Evolutionary conservation across 2,113 vertebrate species (phyloP), one percentile per base, ranked within the genome.

Genomic region (Odocoileus virginianus): DNA sequence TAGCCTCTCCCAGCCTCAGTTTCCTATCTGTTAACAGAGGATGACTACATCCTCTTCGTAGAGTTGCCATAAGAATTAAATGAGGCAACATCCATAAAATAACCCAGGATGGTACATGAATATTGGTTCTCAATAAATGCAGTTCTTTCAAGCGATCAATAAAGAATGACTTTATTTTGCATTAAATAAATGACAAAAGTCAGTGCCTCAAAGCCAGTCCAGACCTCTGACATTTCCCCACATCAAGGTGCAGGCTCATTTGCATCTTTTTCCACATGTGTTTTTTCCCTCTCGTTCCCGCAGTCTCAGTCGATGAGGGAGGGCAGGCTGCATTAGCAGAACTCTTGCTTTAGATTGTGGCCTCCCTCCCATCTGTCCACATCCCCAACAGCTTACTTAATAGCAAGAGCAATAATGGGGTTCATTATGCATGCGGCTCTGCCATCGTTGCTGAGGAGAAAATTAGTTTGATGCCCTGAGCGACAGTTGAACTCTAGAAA

Each of bases 381-480:
- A 96, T 98, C 98, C 98, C 98, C 98, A 98, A 97, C 97, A 98
- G 98, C 98, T 97, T 98, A 98, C 99, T 99, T 99, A 99, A 99
- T 99, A 99, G 99, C 98, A 98, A 98, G 98, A 99, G 98, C 98
- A 99, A 99, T 99, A 99, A 98, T 97, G 76, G 98, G 98, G 99
- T 98, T 98, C 98, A 99, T 99, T 99, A 99, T 98, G 98, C 98
- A 99, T 99, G 98, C 99, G 95, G 98, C 97, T 98, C 98, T 95
- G 97, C 98, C 98, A 98, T 99, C 99, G 98, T 97, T 98, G 98
- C 98, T 98, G 98, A 99, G 98, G 96, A 99, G 98, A 99, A 99
- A 99, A 99, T 99, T 99, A 99, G 99, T 99, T 99, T 98, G 98
- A 99, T 98, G 99, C 99, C 98, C 98, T 97, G 97, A 99, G 99